phyloP scores from a whole-genome alignment of 1,140 invertebrate genomes.

The Bombus huntii region DNA sequence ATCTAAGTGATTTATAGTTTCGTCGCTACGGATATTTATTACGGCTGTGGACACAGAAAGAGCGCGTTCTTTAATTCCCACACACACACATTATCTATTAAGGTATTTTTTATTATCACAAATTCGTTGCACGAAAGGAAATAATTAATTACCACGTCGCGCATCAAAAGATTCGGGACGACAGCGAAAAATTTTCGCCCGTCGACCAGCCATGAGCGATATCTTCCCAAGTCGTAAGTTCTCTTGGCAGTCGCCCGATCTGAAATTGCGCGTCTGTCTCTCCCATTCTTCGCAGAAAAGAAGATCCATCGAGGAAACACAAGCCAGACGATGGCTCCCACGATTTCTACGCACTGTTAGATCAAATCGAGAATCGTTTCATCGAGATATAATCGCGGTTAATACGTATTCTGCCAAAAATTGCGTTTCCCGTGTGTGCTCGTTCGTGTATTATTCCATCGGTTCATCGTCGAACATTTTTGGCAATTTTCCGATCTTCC shows the following conservation, averaged over 20 bases:
- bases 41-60: no score
- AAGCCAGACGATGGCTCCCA: not conserved
- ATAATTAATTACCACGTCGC: no score
- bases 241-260: constrained; percentile 36
- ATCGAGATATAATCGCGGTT: constrained; percentile 34
- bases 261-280: constrained; percentile 8
- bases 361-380: not conserved
- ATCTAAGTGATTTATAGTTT: no score
- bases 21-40: no score
- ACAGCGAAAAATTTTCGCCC: not conserved
- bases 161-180: not conserved
- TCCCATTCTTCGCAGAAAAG: not conserved
- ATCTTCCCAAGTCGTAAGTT: constrained; percentile 18
- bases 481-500: constrained; percentile 41
- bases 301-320: not conserved
- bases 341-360: not conserved
- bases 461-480: not conserved
- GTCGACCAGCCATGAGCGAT: constrained; percentile 13
- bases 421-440: not conserved
- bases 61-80: no score
- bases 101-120: no score
- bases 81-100: no score
- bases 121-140: not conserved
- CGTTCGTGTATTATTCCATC: constrained; percentile 10
- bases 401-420: constrained; percentile 46